Base-by-base conservation (phyloP, 37 sponge, comb jelly and placozoan genomes). In the Spongilla lacustris region DNA sequence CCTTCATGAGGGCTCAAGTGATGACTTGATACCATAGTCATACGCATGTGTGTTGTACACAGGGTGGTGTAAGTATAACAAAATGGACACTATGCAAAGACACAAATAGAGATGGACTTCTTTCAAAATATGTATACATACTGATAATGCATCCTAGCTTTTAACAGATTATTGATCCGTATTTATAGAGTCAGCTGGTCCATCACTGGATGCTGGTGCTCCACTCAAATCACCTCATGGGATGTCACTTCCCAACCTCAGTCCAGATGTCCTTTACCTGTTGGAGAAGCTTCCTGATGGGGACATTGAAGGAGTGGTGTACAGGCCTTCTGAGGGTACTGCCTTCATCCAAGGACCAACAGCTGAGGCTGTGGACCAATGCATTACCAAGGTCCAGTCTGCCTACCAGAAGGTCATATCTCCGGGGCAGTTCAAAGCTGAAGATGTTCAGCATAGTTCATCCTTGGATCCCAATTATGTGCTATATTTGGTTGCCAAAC, bases 241-340 rank as follows among this genome's bases (percentile, higher is more conserved):
- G 58, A 58, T 58, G 58, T 17, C 58, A 58, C 12, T 78, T 36
- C n/a, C 71, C 26, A 71, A 71, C 30, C 71, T 82, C n/a, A 71
- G 46, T 36, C 82, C 72, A n/a, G 82, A 82, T 13, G 72, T 38
- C 28, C 46, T 82, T 0, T 71, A 71, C 21, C 72, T 82, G 38
- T 46, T 82, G 69, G 41, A 69, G 34, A 82, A 82, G 38, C 71
- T 82, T 10, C 82, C 82, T 14, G 72, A 71, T n/a, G 82, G 82
- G 19, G 46, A 82, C 26, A 69, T 82, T 37, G 38, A 36, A 25
- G 82, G 82, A 26, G 72, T 82, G 17, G 29, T 37, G 46, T 82
- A 82, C 38, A 13, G 67, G 28, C 36, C 46, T 25, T 71, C 24
- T 12, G 72, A 36, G 36, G 48, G 82, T 24, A 37, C 8, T 22